Evolutionary conservation across 2,113 vertebrate species (phyloP).

Genomic region (Heliornis fulica): DNA sequence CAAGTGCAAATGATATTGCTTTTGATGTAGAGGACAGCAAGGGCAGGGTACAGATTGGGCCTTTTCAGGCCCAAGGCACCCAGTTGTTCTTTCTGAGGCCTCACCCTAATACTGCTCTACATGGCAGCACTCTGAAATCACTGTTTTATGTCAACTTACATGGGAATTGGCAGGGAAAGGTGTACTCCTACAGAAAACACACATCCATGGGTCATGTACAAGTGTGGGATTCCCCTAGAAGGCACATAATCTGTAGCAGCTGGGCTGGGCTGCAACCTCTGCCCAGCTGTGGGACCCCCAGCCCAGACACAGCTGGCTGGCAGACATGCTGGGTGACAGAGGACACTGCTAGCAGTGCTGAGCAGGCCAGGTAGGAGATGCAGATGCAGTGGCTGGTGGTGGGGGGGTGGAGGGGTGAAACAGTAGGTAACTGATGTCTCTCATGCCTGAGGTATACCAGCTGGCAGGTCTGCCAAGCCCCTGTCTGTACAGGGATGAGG

Average conservation of each 20-base stretch:
- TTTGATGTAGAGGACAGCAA: background rate
- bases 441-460: background rate
- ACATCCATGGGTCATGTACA: rapidly evolving
- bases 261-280: background rate
- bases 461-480: background rate
- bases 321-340: background rate
- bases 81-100: background rate
- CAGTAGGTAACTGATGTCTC: background rate
- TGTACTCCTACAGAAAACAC: background rate
- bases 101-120: background rate
- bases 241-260: background rate
- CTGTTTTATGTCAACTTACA: background rate
- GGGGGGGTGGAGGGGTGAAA: background rate
- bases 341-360: background rate
- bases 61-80: background rate
- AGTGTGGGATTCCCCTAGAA: background rate
- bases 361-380: background rate
- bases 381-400: background rate
- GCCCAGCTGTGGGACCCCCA: background rate
- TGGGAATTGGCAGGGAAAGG: background rate
- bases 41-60: background rate
- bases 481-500: background rate
- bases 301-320: background rate
- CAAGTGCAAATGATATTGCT: background rate
- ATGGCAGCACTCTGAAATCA: background rate